These are phyloP conservation scores for Mesaphorura yosii DNA, from an alignment of 1,140 invertebrate species.

Conservation along the genomic window DNA sequence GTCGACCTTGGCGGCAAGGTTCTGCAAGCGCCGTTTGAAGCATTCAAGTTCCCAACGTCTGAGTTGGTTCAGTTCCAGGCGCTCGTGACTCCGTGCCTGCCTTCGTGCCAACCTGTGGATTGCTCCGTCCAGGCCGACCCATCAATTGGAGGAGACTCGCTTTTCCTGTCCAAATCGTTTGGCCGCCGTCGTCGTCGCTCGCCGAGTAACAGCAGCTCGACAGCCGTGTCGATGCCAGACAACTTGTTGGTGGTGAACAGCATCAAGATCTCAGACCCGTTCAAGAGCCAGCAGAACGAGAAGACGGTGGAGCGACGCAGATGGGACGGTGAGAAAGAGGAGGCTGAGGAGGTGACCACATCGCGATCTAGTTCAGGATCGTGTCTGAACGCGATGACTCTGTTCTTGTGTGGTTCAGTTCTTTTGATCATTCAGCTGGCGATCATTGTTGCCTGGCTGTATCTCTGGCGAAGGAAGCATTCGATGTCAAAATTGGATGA, in stretches of 20 bases:
- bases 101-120: constrained; percentile 41
- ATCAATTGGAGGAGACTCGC: constrained; percentile 37
- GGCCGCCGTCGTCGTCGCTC: constrained; percentile 36
- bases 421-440: constrained; percentile 38
- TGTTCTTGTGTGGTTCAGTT: constrained; percentile 35
- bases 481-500: too few species aligned
- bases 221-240: constrained; percentile 23
- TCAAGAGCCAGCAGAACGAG: too few species aligned
- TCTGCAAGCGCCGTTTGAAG: constrained; percentile 44
- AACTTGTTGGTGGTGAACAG: constrained; percentile 41
- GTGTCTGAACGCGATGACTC: constrained; percentile 34
- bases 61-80: constrained; percentile 47
- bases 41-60: constrained; percentile 47
- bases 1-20: constrained; percentile 35
- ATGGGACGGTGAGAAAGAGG: constrained; percentile 11
- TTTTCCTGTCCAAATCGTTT: constrained; percentile 37
- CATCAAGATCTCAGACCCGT: constrained; percentile 43
- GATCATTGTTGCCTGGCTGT: constrained; percentile 36
- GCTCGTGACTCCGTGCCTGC: constrained; percentile 44
- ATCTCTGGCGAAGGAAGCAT: constrained; percentile 36
- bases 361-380: constrained; percentile 3
- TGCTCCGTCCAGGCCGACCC: constrained; percentile 37
- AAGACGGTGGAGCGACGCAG: constrained; percentile 11
- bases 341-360: constrained; percentile 11
- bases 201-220: too few species aligned